A percentile compares a stretch with the other conserved stretches of the same genome.
Conservation (phyloP, 2,113 vertebrate species). For the Pelecanus crispus region DNA sequence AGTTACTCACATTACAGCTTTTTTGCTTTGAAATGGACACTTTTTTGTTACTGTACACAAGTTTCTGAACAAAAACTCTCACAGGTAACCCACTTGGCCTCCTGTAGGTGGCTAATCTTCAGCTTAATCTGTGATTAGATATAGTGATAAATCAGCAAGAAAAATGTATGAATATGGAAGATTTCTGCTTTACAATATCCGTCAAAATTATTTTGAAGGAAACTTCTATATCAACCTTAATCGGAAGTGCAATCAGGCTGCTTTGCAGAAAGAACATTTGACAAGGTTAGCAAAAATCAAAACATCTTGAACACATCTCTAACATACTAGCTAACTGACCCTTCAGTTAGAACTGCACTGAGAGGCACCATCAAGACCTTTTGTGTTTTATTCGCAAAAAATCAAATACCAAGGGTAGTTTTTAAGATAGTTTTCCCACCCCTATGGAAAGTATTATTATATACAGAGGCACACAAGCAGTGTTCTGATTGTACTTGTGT, state of each 20-base stretch:
- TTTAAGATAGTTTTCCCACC: background rate
- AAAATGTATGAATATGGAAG: background rate
- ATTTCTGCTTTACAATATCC: background rate
- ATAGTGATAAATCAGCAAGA: background rate
- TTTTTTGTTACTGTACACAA: background rate
- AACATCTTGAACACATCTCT: background rate
- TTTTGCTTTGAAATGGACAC: background rate
- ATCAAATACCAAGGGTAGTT: background rate
- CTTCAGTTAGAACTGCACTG: background rate
- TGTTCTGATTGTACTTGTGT: background rate
- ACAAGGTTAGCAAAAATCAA: constrained; percentile 1
- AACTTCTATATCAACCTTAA: background rate
- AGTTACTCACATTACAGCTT: background rate
- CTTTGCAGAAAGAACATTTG: background rate
- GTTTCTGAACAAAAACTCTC: background rate
- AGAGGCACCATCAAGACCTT: background rate
- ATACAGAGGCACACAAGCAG: background rate
- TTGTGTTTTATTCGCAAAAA: background rate
- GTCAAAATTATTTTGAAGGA: background rate
- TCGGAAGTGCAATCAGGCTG: background rate
- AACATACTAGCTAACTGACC: background rate
- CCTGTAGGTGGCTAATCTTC: background rate
- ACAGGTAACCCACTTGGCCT: background rate
- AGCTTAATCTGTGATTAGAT: background rate
- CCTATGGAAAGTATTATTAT: background rate